Base-by-base conservation (phyloP, 2,797 vertebrate species). In the Peromyscus melanophrys region DNA sequence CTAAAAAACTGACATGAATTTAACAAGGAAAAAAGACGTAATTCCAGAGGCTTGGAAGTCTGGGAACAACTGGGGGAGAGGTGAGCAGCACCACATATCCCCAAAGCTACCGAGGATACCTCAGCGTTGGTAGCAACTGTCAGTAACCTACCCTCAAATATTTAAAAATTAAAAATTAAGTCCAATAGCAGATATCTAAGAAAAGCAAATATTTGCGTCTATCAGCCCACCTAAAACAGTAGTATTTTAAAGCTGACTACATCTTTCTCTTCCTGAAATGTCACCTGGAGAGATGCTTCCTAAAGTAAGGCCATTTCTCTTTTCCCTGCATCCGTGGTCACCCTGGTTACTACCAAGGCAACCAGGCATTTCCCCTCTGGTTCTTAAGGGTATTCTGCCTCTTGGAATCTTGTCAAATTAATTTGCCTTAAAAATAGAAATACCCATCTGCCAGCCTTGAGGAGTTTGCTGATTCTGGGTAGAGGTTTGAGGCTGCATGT, bases 181-280 rank as follows among this genome's bases (percentile, higher is more conserved):
- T 76, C 76, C 37, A 92, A 14, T 69, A 37, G 55, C 13, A 91
- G 25, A 21, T 86, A 29, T 52, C 31, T 55, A 82, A 83, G 57
- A 90, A 89, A 95, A 96, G 49, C 14, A 73, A 86, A 81, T 19
- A 82, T 65, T 37, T 21, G 1, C 77, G 10, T 92, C 31, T 86
- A 16, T 89, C 49, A 13, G 43, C 46, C 49, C 19, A 59, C 49
- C 34, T 61, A 77, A 95, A 87, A 81, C 34, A 55, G 2, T 8
- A 82, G 73, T 73, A 27, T 93, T 94, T 95, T 86, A 65, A 94
- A 93, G 67, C 73, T 9, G 19, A 95, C 59, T 21, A 52, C 27
- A 11, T 63, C 59, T 40, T 85, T 95, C 65, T 93, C 40, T 63
- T 88, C n/a, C 46, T 61, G 69, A 94, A 88, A 25, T 4, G 92